Evolutionary conservation across 1,140 invertebrate genomes (phyloP), one percentile per base, ranked within the genome.

Genomic region (Papilio polyxenes): DNA sequence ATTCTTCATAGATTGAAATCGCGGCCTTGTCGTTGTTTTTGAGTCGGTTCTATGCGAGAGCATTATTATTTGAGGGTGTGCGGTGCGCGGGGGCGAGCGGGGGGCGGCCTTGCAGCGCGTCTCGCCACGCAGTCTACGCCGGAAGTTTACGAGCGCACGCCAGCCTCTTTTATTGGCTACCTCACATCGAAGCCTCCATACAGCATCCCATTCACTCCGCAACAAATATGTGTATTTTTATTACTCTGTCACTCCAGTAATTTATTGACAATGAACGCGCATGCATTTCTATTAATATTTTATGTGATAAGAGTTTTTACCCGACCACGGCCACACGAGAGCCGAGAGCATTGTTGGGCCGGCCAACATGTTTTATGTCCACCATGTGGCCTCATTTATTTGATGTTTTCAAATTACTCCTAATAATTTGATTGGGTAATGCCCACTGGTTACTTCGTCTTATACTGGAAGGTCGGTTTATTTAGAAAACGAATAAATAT

Each of bases 251-350:
- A 93, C 92, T 93, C 83, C 84, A 87, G 89, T 94, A 93, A 94
- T 94, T 94, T 94, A 94, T 94, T 92, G 92, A 93, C 90, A 93
- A 93, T 92, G 91, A 93, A 92, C 91, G 86, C 91, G 93, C 92
- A 92, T 93, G 93, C 92, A 93, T 93, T 93, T 93, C 92, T 93
- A 93, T 94, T 94, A 94, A 94, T 93, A 94, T 94, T 94, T 93
- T 94, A 94, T 93, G 90, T 94, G 86, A 88, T 87, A 91, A 90
- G 88, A 87, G 89, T 91, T 93, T 94, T 93, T 93, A 90, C 90
- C 84, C 86, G 83, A 84, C 85, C 81, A 83, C 82, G 84, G 86
- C 86, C 85, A 85, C 83, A 84, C 86, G 83, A 80, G 49, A 77
- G 75, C 20, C 2, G 23, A 31, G 23, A 80, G 86, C 87, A 91